Conservation (phyloP, 2,888 invertebrate species). For the Apomyelois bistriatella region DNA sequence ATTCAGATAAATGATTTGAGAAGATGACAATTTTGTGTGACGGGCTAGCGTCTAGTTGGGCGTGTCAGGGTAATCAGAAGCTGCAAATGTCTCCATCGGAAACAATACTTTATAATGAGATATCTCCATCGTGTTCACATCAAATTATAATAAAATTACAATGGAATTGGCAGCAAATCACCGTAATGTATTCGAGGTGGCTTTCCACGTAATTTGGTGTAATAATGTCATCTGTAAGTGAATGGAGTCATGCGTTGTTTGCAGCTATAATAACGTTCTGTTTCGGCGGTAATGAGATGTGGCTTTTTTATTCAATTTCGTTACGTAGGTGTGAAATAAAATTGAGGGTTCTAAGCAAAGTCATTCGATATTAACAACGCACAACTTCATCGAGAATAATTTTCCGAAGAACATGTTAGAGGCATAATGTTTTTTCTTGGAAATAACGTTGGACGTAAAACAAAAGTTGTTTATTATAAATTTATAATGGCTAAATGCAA, state of each 20-base stretch:
- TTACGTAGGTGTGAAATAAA: background rate
- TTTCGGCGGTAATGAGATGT: conserved; percentile 16
- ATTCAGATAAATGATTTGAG: no score
- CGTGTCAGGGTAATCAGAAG: conserved; percentile 9
- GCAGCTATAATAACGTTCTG: conserved; percentile 37
- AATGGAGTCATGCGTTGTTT: conserved; percentile 60
- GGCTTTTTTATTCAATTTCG: conserved; percentile 7
- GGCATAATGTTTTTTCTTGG: no score
- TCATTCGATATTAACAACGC: background rate
- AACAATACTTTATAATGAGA: conserved; percentile 20
- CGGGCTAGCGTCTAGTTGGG: background rate
- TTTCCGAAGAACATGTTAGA: no score
- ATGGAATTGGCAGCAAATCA: conserved; percentile 46
- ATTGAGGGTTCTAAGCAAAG: background rate
- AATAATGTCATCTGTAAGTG: conserved; percentile 58
- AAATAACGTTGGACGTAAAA: no score
- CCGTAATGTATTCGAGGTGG: conserved; percentile 35
- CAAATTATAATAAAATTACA: conserved; percentile 50
- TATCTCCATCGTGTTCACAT: conserved; percentile 26
- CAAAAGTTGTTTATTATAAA: no score
- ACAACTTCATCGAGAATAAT: background rate
- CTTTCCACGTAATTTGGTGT: conserved; percentile 44
- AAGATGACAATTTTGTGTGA: no score
- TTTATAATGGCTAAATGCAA: no score
- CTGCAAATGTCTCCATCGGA: conserved; percentile 20